Evolutionary conservation across 2,113 vertebrate species (phyloP).

Genomic region (Alexandromys fortis): DNA sequence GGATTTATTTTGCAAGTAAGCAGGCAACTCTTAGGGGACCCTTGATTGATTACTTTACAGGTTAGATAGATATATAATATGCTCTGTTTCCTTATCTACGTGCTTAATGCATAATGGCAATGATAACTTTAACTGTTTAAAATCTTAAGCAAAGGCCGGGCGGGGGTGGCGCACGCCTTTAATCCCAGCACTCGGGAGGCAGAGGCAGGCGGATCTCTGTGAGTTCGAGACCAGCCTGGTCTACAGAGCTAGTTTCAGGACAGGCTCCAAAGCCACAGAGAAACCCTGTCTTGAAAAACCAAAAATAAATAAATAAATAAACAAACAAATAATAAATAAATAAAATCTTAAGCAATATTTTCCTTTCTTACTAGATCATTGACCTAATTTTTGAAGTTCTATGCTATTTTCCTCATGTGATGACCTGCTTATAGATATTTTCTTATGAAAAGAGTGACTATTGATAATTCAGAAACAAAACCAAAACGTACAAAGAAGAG

Average conservation of each 20-base stretch:
- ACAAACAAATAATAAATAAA: too few relatives aligned
- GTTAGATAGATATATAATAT: not conserved
- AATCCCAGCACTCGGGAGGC: too few relatives aligned
- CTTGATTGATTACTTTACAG: not conserved
- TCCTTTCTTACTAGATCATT: not conserved
- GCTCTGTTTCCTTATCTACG: not conserved
- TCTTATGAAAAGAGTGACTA: not conserved
- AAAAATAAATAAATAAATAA: too few relatives aligned
- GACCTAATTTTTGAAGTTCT: not conserved
- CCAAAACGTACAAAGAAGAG: not conserved
- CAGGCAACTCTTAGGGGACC: not conserved
- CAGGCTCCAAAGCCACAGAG: too few relatives aligned
- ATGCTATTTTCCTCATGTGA: not conserved
- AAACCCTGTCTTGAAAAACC: too few relatives aligned
- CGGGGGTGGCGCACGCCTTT: too few relatives aligned
- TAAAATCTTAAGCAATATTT: not conserved
- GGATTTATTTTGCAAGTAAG: not conserved
- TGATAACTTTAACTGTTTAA: not conserved
- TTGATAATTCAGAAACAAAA: not conserved
- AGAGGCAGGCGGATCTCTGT: too few relatives aligned
- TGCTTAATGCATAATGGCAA: not conserved
- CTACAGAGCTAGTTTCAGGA: too few relatives aligned
- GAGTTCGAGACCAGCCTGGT: too few relatives aligned
- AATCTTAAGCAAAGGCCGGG: too few relatives aligned
- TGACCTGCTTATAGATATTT: not conserved